Conservation (phyloP, 2,888 invertebrate species). For the Bellardia pandia region DNA sequence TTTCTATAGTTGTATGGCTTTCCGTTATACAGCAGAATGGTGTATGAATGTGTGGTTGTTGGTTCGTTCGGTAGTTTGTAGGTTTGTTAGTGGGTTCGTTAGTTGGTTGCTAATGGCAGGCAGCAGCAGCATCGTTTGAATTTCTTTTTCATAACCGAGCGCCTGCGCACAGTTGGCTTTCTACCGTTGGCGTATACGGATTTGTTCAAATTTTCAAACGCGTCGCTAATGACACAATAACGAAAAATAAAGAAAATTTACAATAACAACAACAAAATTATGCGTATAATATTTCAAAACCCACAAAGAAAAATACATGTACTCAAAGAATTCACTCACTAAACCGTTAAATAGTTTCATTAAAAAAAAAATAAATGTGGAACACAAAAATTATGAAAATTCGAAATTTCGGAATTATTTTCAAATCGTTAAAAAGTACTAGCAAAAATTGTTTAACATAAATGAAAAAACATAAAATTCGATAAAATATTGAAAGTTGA, state of each 20-base stretch:
- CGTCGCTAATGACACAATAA: slow-evolving; percentile 65
- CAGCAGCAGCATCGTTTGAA: slow-evolving; percentile 76
- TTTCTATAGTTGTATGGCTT: slow-evolving; percentile 72
- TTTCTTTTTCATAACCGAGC: slow-evolving; percentile 83
- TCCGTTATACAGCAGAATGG: slow-evolving; percentile 56
- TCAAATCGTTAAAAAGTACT: slow-evolving; percentile 3
- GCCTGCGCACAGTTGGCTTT: slow-evolving; percentile 84
- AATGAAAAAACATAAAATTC: slow-evolving; percentile 73
- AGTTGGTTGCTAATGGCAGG: slow-evolving; percentile 45
- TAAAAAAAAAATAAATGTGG: slow-evolving; percentile 72
- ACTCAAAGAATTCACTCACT: slow-evolving; percentile 67
- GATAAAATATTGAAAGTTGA: slow-evolving; percentile 31
- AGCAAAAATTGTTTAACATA: slow-evolving; percentile 1
- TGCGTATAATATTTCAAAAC: slow-evolving; percentile 47
- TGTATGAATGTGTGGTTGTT: slow-evolving; percentile 22
- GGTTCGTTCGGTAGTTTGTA: slow-evolving; percentile 34
- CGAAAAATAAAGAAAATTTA: slow-evolving; percentile 71
- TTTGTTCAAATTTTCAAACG: slow-evolving; percentile 80
- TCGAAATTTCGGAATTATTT: not conserved
- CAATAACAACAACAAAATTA: slow-evolving; percentile 69
- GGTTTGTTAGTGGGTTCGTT: slow-evolving; percentile 27
- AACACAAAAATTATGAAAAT: slow-evolving; percentile 29
- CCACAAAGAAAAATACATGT: slow-evolving; percentile 56
- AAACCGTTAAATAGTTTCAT: slow-evolving; percentile 73
- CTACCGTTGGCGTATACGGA: slow-evolving; percentile 84